Evolutionary conservation across 1,140 invertebrate genomes (phyloP), one percentile per base, ranked within the genome.

Genomic region (Lordiphosa clarofinis): DNA sequence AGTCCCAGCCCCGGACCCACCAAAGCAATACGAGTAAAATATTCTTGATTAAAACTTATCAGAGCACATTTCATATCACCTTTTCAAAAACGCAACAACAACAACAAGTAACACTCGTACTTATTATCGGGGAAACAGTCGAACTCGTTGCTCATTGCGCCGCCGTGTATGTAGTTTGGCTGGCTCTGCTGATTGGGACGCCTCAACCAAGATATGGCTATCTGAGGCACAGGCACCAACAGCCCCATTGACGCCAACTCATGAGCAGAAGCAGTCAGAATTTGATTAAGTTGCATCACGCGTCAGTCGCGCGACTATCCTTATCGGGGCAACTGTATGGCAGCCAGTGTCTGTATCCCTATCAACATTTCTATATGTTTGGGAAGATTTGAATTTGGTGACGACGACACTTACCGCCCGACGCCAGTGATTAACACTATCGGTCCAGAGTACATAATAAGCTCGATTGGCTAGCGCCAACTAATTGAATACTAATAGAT

Each of bases 41-140:
- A 73, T 81, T 87, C 78, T 75, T 87, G 84, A 87, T 87, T 87
- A 87, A 87, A 87, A 87, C 78, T 87, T 87, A 87, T 87, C 84
- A 87, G 86, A 87, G 72, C 73, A 82, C 78, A 87, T 76, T 87
- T 81, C 84, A 87, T 87, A 87, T 87, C 84, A 87, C 84, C 84
- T 87, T 87, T 87, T 73, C 65, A 87, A 73, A 84, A 81, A 81
- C 71, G 71, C 71, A 82, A 66, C 69, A 78, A 55, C 60, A 73
- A 56, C 56, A 70, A 12, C 38, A 58, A 67, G 64, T 73, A 78
- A 78, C 65, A 64, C 57, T 78, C 67, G 72, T 68, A 81, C 65
- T 81, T 81, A 82, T 81, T 81, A 81, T 81, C 75, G 76, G 67
- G 56, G 52, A 63, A 75, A 81, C 67, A 52, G 38, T 81, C 75